Evolutionary conservation across 2,797 vertebrate genomes (phyloP), one percentile per base, ranked within the genome.

Genomic region (Bucorvus abyssinicus): DNA sequence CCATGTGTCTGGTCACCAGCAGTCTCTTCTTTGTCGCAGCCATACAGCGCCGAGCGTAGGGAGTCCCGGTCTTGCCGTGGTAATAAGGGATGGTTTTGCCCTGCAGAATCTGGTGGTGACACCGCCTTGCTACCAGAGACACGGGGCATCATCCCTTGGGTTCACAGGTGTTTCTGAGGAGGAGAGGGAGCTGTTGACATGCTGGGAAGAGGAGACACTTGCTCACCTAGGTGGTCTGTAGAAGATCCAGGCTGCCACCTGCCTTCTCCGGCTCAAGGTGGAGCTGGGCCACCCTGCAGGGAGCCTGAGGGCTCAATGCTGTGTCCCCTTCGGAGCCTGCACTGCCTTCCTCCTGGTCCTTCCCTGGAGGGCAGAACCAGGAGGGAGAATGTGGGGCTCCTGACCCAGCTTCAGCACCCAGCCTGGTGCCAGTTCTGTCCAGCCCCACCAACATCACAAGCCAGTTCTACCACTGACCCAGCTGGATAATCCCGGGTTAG

Each of bases 1-100:
- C 34, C 6, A 0, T 4, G 7, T 1, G 14, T 14, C 56, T 13
- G 44, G 1, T 18, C 23, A 1, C 20, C 5, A 29, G 61, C 38
- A 9, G 59, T 45, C n/a, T 52, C 65, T n/a, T 32, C 47, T 47
- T 26, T 30, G 34, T n/a, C 61, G 47, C 2, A 4, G 14, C 53
- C 0, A 0, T 38, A 0, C 36, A 26, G 55, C 1, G 1, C 7
- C 0, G 3, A 27, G 59, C 1, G 0, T 0, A 0, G 2, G 9
- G 52, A 23, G 20, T 17, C n/a, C 50, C 10, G 27, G 9, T 15
- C 14, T 2, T 69, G 50, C 23, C 0, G 0, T 12, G 12, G 38
- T 50, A 3, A 11, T 19, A 4, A 7, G 68, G 57, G 45, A 0
- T 27, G 64, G 30, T 12, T 81, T 44, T 68, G 53, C 22, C 49